phyloP scores from a whole-genome alignment of 2,888 invertebrate species.

The Agrochola circellaris region DNA sequence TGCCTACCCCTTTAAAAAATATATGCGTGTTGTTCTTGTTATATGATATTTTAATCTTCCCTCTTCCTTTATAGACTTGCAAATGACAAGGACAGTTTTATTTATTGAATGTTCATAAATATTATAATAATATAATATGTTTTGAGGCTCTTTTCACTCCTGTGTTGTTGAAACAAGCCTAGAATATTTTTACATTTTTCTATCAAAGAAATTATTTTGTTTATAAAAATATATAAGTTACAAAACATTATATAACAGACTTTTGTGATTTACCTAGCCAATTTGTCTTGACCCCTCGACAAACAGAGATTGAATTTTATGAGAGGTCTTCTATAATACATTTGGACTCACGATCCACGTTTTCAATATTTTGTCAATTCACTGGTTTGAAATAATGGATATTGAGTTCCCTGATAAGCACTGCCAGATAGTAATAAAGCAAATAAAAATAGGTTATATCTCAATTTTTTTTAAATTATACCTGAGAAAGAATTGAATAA shows the following conservation, averaged over 20 bases:
- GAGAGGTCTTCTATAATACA: slow-evolving; percentile 39
- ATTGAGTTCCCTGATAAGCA: slow-evolving; percentile 48
- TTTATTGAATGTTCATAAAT: not conserved
- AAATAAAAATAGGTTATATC: not conserved
- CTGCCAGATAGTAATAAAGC: too few relatives aligned
- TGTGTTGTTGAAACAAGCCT: not conserved
- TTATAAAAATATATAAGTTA: not conserved
- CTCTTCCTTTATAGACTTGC: not conserved
- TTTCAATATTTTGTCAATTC: slow-evolving; percentile 67
- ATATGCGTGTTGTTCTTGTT: not conserved
- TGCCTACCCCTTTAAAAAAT: not conserved
- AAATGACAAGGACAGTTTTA: not conserved
- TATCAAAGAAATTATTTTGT: not conserved
- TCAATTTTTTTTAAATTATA: not conserved
- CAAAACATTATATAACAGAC: not conserved
- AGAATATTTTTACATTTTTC: not conserved
- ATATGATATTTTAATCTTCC: not conserved
- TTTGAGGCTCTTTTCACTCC: not conserved
- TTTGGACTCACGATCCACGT: slow-evolving; percentile 50
- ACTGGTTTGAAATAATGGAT: slow-evolving; percentile 65
- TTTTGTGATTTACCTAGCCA: slow-evolving; percentile 41
- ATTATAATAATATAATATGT: too few relatives aligned
- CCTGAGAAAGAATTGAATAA: not conserved
- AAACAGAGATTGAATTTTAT: slow-evolving; percentile 7
- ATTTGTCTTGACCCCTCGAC: slow-evolving; percentile 37